Conservation (phyloP, 2,113 vertebrate genomes). For the Calyptommatus sinebrachiatus region DNA sequence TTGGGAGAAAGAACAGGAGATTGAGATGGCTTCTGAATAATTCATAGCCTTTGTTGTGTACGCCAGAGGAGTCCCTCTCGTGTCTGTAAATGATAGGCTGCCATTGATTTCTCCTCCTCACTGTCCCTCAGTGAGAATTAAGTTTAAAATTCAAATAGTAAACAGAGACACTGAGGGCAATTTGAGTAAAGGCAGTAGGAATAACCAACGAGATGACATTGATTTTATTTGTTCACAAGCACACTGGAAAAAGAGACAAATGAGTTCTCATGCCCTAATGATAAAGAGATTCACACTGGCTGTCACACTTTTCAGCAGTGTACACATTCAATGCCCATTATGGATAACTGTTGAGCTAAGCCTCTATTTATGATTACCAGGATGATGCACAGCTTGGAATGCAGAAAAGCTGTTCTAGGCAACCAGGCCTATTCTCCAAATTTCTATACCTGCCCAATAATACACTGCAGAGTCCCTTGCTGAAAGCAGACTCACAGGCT, state of each 20-base stretch:
- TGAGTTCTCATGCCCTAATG: slow-evolving; percentile 12
- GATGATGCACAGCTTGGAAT: neutral
- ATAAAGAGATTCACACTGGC: slow-evolving; percentile 48
- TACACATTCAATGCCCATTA: slow-evolving; percentile 43
- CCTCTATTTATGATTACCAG: neutral
- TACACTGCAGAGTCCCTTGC: neutral
- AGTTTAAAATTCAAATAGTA: slow-evolving; percentile 16
- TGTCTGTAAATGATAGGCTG: slow-evolving; percentile 62
- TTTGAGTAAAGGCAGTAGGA: slow-evolving; percentile 38
- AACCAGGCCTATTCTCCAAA: neutral
- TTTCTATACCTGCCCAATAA: neutral
- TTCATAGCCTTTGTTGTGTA: slow-evolving; percentile 59
- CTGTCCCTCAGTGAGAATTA: slow-evolving; percentile 41
- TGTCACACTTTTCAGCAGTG: slow-evolving; percentile 50
- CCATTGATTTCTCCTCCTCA: slow-evolving; percentile 59
- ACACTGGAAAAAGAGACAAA: slow-evolving; percentile 27
- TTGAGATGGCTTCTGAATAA: slow-evolving; percentile 67
- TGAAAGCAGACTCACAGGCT: too few species aligned
- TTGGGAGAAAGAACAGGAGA: slow-evolving; percentile 66
- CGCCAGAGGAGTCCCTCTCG: slow-evolving; percentile 52
- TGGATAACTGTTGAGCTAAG: slow-evolving; percentile 36
- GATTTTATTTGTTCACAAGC: slow-evolving; percentile 19
- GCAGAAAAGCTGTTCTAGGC: neutral
- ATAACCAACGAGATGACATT: slow-evolving; percentile 26
- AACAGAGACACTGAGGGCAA: slow-evolving; percentile 42